Base-by-base conservation (phyloP, 2,113 vertebrate species). In the Alaudala cheleensis region DNA sequence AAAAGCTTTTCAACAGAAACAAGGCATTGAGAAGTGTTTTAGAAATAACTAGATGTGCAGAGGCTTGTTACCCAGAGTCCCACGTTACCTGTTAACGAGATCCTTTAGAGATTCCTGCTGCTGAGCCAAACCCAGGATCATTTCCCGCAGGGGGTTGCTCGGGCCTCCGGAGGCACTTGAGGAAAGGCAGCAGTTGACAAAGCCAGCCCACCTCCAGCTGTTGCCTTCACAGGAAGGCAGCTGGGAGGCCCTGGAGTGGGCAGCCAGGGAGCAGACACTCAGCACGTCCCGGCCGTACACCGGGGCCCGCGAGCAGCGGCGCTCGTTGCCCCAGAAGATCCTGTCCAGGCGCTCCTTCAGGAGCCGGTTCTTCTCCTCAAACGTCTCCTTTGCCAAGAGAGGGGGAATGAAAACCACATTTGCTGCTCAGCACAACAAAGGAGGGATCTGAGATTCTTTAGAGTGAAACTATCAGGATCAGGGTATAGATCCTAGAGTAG, bases 241-340 rank as follows among this genome's bases (percentile, higher is more conserved):
- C 94, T 92, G 95, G 4, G 70, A n/a, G 5, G 24, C 19, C 37
- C 31, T 81, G 5, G 25, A 93, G 42, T 76, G 34, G 42, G 88
- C 65, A 20, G 86, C 64, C 81, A 99, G 49, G 29, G 97, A 97
- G 78, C 99, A 99, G 4, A 96, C 50, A 11, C 97, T 97, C 54
- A 99, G 83, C 79, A 99, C 93, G 80, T 99, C 99, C 26, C 97
- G 92, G 49, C 99, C 99, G 5, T 99, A 99, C 65, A 99, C 1
- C 0, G 99, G 99, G 4, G 97, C 95, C 39, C 98, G 98, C 5
- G 96, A 96, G 73, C 99, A 99, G 54, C 98, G 99, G 2, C 98
- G 98, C 73, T 99, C 99, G 2, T 99, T 99, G 60, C 98, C 97
- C 3, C 69, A 61, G 56, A 99, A 98, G 45, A 99, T 97, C 23